Evolutionary conservation across 2,888 invertebrate genomes (phyloP), one percentile per base, ranked within the genome.

Genomic region (Ecliptopera silaceata): DNA sequence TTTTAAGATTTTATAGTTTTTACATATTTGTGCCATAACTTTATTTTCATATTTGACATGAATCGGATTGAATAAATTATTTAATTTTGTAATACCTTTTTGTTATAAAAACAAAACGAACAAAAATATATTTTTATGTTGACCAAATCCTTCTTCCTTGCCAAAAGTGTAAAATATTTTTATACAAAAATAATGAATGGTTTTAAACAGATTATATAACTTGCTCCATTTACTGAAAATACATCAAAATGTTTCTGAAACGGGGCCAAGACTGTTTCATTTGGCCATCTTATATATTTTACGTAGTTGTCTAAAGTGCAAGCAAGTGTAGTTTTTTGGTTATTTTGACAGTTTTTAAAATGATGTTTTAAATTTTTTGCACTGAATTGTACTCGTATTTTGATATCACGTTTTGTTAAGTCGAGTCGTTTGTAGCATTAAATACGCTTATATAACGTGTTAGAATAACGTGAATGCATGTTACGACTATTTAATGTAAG

Each of bases 391-490:
- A 57, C 22, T 26, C 18, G 54, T 59, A 50, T 62, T 63, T 59
- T 63, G 59, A 59, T 63, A 65, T 49, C 47, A 56, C 56, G n/a
- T 56, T 54, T 26, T 51, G 15, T 56, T 56, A 43, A 32, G 34
- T 56, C 36, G 31, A 51, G 29, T 56, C 51, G 61, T 65, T 77
- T 79, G 79, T 85, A 86, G 85, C 74, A 75, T 66, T 74, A 74
- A 75, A 66, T 71, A 84, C 82, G 88, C 87, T 88, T 86, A 80
- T 79, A 82, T 82, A 77, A 72, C 79, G 74, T 84, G 82, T 82
- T 86, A 86, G 83, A 71, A 59, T 78, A 54, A 81, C 72, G 80
- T 80, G 84, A 73, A 82, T 85, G 88, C 88, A 88, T 90, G 88
- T 88, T 88, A 80, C 43, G 70, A 77, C 70, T 77, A 86, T 83